phyloP scores from a whole-genome alignment of 2,797 vertebrate species.

The Poeciliopsis paucimaculata region DNA sequence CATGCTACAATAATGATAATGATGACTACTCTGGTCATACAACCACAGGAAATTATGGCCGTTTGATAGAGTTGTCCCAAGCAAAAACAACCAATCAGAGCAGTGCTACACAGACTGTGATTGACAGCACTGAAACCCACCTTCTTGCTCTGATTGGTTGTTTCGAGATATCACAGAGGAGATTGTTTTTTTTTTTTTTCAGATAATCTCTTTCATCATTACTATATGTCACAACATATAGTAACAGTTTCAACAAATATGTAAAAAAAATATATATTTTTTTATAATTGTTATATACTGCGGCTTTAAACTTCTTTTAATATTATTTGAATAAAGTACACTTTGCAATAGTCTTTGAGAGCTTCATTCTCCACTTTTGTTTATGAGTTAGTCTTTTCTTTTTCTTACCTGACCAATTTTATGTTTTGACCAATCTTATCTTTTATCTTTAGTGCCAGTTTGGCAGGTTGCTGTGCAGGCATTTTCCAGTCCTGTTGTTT shows the following conservation, averaged over 20 bases:
- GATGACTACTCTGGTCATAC: slow-evolving; percentile 49
- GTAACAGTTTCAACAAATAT: no score
- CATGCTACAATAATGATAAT: slow-evolving; percentile 64
- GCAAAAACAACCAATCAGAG: no score
- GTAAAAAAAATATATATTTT: no score
- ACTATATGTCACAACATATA: no score
- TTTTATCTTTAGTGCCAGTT: slow-evolving; percentile 59
- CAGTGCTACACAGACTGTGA: no score
- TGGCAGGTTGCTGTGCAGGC: slow-evolving; percentile 61
- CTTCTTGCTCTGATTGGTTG: no score
- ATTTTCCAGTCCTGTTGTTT: slow-evolving; percentile 62
- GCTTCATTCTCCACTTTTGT: slow-evolving; percentile 37
- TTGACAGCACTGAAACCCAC: no score
- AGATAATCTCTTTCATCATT: no score
- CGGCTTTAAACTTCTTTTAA: not conserved
- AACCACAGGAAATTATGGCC: slow-evolving; percentile 62
- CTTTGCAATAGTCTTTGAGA: slow-evolving; percentile 3
- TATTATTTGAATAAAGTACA: slow-evolving; percentile 31
- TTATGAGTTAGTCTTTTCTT: slow-evolving; percentile 50
- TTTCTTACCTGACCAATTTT: slow-evolving; percentile 59
- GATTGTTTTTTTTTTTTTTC: no score
- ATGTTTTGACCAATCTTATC: slow-evolving; percentile 58
- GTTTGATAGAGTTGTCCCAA: not conserved
- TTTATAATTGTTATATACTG: no score
- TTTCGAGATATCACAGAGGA: no score